Evolutionary conservation across 1,140 invertebrate genomes (phyloP).

Genomic region (Plodia interpunctella): DNA sequence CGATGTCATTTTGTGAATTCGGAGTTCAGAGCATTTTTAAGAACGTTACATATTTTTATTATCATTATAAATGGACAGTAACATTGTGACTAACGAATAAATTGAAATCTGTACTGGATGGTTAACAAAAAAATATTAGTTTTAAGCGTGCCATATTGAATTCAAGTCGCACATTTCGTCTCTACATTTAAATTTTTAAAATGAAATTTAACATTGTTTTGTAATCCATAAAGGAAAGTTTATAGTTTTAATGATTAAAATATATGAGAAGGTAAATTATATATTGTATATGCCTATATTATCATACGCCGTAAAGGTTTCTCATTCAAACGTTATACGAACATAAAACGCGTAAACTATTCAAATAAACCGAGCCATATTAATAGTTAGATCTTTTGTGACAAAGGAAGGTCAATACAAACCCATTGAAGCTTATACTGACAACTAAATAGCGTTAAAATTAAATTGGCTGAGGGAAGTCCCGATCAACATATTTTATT

Average conservation of each 20-base stretch:
- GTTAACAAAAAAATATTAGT: neutral
- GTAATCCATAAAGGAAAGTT: too few relatives aligned
- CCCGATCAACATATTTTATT: neutral
- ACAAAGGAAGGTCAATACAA: neutral
- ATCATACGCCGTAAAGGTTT: too few relatives aligned
- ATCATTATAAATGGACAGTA: too few relatives aligned
- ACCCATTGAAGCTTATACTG: neutral
- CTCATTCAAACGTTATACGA: too few relatives aligned
- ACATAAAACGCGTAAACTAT: neutral
- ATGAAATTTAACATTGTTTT: too few relatives aligned
- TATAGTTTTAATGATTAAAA: too few relatives aligned
- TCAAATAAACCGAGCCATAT: neutral
- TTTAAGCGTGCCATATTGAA: too few relatives aligned
- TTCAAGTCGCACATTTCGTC: too few relatives aligned
- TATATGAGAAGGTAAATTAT: neutral
- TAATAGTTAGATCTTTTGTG: neutral
- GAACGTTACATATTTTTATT: too few relatives aligned
- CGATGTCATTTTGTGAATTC: neutral
- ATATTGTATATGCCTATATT: too few relatives aligned
- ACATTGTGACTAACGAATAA: neutral
- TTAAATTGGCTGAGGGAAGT: neutral
- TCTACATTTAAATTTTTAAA: too few relatives aligned
- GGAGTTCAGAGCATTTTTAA: too few relatives aligned
- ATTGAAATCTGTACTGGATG: conserved; percentile 16
- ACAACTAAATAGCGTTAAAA: neutral